Conservation (phyloP, 2,113 vertebrate genomes). For the Alligator mississippiensis region DNA sequence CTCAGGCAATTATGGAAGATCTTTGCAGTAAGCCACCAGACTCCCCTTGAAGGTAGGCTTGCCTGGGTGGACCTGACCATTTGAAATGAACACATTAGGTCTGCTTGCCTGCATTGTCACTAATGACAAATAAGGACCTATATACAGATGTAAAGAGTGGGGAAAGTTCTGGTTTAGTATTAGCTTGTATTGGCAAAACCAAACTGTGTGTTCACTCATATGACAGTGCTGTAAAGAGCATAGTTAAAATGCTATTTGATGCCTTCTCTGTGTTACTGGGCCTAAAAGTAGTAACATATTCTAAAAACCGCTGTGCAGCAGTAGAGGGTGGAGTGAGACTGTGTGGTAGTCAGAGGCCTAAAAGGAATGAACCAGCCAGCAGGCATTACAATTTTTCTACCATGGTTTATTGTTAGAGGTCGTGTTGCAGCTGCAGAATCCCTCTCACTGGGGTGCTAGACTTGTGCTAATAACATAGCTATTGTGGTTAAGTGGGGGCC, state of each 20-base stretch:
- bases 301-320: not conserved
- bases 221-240: not conserved
- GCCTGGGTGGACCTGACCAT: not conserved
- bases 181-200: not conserved
- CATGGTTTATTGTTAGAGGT: not conserved
- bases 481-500: not conserved
- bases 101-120: fast-evolving
- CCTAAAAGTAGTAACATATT: fast-evolving
- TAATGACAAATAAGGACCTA: fast-evolving
- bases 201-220: fast-evolving
- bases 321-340: not conserved
- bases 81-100: fast-evolving
- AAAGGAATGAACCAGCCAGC: not conserved
- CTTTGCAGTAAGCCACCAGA: not conserved
- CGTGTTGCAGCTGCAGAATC: not conserved
- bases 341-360: not conserved
- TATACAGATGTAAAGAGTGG: not conserved
- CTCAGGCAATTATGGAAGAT: not conserved
- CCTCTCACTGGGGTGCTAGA: not conserved
- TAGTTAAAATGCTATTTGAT: not conserved
- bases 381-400: not conserved
- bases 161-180: no score
- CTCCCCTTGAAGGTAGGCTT: not conserved
- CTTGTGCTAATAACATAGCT: not conserved
- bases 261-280: not conserved